A percentile compares a stretch with the other conserved stretches of the same genome.
Conservation (phyloP, 2,888 invertebrate species). For the Agrochola circellaris region DNA sequence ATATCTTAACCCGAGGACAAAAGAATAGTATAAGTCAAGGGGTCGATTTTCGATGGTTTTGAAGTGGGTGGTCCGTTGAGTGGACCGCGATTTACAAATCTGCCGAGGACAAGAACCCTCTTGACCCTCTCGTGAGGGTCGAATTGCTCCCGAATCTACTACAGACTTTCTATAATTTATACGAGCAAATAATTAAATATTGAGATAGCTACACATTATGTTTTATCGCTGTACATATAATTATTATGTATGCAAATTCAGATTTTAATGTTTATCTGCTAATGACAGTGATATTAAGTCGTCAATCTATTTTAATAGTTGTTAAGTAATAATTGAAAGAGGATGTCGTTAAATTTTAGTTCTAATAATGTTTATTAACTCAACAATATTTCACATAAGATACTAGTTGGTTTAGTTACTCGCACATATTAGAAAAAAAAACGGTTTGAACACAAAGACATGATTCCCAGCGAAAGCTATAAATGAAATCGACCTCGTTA, state of each 20-base stretch:
- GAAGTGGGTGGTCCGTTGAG: constrained; percentile 76
- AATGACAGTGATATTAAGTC: constrained; percentile 37
- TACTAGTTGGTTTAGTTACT: background rate
- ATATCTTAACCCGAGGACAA: constrained; percentile 73
- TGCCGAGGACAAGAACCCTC: constrained; percentile 79
- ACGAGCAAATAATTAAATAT: constrained; percentile 33
- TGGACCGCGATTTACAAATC: constrained; percentile 85
- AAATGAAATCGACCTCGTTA: constrained; percentile 78
- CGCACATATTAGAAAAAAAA: constrained; percentile 26
- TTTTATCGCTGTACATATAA: constrained; percentile 1
- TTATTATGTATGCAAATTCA: constrained; percentile 20
- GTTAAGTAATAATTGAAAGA: constrained; percentile 22
- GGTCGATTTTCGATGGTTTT: constrained; percentile 71
- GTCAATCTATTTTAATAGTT: constrained; percentile 36
- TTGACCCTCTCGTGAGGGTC: constrained; percentile 75
- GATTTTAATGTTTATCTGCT: constrained; percentile 24
- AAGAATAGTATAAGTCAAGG: constrained; percentile 70
- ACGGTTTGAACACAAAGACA: constrained; percentile 53
- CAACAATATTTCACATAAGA: constrained; percentile 6
- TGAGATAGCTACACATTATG: constrained; percentile 5
- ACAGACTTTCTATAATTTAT: constrained; percentile 66
- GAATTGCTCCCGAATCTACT: constrained; percentile 63
- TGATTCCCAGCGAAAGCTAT: constrained; percentile 70
- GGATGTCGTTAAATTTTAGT: constrained; percentile 35
- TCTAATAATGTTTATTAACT: background rate